Evolutionary conservation across 1,140 invertebrate species (phyloP).

Genomic region (Rhagoletis pomonella): DNA sequence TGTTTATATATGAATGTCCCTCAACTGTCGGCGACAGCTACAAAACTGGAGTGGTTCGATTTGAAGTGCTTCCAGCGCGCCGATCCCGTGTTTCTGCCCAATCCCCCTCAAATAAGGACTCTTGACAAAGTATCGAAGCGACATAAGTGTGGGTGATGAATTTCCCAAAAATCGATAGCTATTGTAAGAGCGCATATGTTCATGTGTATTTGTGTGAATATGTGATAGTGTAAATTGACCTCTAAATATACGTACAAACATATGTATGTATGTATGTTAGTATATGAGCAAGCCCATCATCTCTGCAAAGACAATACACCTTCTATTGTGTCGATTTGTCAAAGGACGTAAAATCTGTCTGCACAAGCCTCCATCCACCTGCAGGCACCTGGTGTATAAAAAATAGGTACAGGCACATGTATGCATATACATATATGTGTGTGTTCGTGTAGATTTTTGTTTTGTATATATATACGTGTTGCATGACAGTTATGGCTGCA

Average conservation of each 20-base stretch:
- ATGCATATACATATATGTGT: no score
- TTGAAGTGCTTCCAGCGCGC: neutral
- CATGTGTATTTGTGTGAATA: neutral
- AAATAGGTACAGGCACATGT: no score
- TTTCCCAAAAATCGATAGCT: neutral
- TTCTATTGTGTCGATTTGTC: conserved; percentile 3
- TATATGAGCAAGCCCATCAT: no score
- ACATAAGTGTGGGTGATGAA: neutral
- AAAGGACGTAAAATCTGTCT: neutral
- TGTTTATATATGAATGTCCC: neutral
- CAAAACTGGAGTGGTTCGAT: neutral
- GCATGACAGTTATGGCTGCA: neutral
- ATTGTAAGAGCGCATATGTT: no score
- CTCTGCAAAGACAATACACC: no score
- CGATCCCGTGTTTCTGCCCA: neutral
- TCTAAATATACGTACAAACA: neutral
- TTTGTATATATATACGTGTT: no score
- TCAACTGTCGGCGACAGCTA: neutral
- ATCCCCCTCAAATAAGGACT: neutral
- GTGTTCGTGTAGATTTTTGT: neutral
- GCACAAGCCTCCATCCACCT: neutral
- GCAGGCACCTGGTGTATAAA: neutral
- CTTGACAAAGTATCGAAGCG: neutral
- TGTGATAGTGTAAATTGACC: neutral
- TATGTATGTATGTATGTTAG: no score